phyloP scores from a whole-genome alignment of 1,140 invertebrate species.

The Paracyclopina nana region DNA sequence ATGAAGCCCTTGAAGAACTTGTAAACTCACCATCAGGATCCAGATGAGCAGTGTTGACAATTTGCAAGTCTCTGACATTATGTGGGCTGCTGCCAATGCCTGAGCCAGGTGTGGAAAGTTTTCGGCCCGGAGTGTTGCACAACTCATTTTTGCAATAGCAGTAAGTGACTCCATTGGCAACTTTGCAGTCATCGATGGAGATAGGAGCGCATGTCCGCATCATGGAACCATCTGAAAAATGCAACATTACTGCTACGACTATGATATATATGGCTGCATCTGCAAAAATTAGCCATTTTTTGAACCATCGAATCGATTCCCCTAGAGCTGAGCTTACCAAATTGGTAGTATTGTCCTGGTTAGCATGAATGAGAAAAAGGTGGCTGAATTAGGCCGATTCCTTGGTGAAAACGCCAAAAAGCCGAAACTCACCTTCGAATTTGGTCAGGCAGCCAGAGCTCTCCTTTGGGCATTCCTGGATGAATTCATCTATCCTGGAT shows the following conservation, averaged over 20 bases:
- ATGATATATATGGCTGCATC: neutral
- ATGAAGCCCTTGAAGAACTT: no score
- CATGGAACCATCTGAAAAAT: neutral
- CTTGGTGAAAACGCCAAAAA: neutral
- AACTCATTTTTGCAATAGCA: slow-evolving; percentile 10
- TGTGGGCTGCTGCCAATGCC: no score
- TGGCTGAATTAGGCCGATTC: neutral
- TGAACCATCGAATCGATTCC: neutral
- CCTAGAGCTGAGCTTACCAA: neutral
- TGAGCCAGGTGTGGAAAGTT: neutral
- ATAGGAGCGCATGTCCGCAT: slow-evolving; percentile 11
- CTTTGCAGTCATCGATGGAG: slow-evolving; percentile 8
- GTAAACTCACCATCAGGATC: no score
- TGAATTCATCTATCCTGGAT: neutral
- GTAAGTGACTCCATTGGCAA: slow-evolving; percentile 9
- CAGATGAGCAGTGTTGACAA: no score
- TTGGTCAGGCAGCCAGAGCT: slow-evolving; percentile 6
- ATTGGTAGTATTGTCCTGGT: neutral
- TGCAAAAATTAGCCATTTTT: neutral
- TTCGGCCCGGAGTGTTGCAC: slow-evolving; percentile 12
- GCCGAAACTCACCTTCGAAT: slow-evolving; percentile 5
- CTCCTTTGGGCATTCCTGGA: slow-evolving; percentile 4
- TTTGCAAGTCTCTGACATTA: no score
- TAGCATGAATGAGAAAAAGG: neutral
- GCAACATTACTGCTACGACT: neutral